Evolutionary conservation across 1,140 invertebrate species (phyloP), one percentile per base, ranked within the genome.

Genomic region (Solen grandis): DNA sequence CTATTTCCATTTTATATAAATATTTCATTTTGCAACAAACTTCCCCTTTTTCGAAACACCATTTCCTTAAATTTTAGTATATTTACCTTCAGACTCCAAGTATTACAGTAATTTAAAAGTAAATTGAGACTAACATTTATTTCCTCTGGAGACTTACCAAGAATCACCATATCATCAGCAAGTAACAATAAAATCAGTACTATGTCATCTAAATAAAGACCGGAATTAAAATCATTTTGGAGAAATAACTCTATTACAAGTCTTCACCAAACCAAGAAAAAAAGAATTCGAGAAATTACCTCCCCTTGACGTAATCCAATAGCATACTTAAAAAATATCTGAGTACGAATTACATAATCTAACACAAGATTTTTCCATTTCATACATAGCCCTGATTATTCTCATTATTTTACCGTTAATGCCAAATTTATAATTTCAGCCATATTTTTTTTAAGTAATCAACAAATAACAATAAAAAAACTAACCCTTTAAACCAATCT

Each of bases 191-290:
- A 25, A 19, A 70, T 52, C n/a, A 55, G 41, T 5, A 52, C 55
- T 1, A 70, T 52, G 36, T 70, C 68, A 19, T 55, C 16, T 33
- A 70, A 1, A 19, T 13, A 5, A 2, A 70, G 2, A 33, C 68
- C 68, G 55, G 31, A 31, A 1, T 25, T 22, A n/a, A n/a, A n/a
- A n/a, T n/a, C n/a, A n/a, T n/a, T n/a, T n/a, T n/a, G n/a, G n/a
- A n/a, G n/a, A n/a, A 5, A 10, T 8, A 46, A 33, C 36, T 46
- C 25, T 50, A 25, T 62, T 62, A 55, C 8, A 75, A 38, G 13
- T 75, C 73, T 19, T 63, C 59, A 25, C 62, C 22, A 52, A 75
- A 75, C 5, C n/a, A 75, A 29, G 2, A 60, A 63, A 41, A 63
- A 62, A 35, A 75, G 19, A 13, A 65, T 27, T 22, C 59, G 60